These are phyloP conservation scores for Zaprionus capensis DNA, from an alignment of 1,140 invertebrate species.

Conservation along the genomic window DNA sequence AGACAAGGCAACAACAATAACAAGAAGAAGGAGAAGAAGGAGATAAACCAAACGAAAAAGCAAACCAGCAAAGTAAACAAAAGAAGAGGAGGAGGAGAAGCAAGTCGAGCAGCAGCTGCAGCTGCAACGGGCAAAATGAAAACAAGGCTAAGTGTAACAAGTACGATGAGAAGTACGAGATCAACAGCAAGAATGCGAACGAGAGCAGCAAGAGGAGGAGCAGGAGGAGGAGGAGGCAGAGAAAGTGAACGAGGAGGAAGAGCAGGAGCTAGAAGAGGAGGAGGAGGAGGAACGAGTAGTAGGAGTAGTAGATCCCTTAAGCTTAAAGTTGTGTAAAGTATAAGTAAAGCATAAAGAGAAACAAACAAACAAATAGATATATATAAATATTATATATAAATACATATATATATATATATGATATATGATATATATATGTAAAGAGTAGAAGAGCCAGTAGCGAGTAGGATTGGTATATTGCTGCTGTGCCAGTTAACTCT, in stretches of 20 bases:
- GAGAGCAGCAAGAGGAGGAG: conserved; percentile 6
- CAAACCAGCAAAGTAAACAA: conserved; percentile 21
- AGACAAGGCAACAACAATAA: conserved; percentile 43
- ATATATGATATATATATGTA: conserved; percentile 16
- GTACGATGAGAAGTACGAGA: conserved; percentile 26
- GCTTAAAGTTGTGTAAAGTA: conserved; percentile 80
- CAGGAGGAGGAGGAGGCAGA: conserved; percentile 6
- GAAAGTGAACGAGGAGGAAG: conserved; percentile 24
- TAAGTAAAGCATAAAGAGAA: conserved; percentile 58
- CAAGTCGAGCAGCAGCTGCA: conserved; percentile 14
- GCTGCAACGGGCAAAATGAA: conserved; percentile 48
- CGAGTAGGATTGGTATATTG: conserved; percentile 18
- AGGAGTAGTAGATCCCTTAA: conserved; percentile 66
- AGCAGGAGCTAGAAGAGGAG: not conserved
- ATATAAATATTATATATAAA: conserved; percentile 42
- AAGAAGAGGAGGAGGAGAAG: conserved; percentile 16
- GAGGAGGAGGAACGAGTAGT: conserved; percentile 35
- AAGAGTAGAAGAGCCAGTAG: conserved; percentile 1
- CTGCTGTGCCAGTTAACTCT: conserved; percentile 14
- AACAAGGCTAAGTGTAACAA: conserved; percentile 65
- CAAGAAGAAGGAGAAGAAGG: conserved; percentile 36
- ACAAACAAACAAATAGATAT: conserved; percentile 56
- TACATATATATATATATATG: conserved; percentile 20
- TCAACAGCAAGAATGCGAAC: conserved; percentile 24
- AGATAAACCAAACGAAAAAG: conserved; percentile 30